phyloP scores from a whole-genome alignment of 2,888 invertebrate genomes.

The Acrobeloides nanus region DNA sequence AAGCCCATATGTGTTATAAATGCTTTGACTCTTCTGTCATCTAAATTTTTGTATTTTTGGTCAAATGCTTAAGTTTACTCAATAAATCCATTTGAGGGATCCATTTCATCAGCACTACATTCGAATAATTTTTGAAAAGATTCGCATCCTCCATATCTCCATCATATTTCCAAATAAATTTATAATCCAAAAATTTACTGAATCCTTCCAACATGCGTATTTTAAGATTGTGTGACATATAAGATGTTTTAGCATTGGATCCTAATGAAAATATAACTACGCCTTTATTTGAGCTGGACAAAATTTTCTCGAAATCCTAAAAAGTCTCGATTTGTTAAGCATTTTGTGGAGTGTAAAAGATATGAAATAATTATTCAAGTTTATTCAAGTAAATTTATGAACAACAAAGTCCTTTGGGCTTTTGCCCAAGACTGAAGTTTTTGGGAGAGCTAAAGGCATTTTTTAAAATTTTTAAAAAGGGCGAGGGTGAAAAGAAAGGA shows the following conservation, averaged over 20 bases:
- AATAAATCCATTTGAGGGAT: slow-evolving; percentile 37
- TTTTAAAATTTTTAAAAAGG: too few species aligned
- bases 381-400: too few species aligned
- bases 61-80: slow-evolving; percentile 19
- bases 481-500: too few species aligned
- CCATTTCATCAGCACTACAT: slow-evolving; percentile 31
- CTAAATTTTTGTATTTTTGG: slow-evolving; percentile 19
- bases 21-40: slow-evolving; percentile 16
- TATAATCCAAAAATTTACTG: slow-evolving; percentile 27
- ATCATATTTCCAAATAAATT: slow-evolving; percentile 38
- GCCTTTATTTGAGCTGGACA: slow-evolving; percentile 16
- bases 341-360: too few species aligned
- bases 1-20: slow-evolving; percentile 35
- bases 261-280: slow-evolving; percentile 35
- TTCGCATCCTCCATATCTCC: slow-evolving; percentile 14
- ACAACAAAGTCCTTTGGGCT: too few species aligned
- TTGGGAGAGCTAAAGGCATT: too few species aligned
- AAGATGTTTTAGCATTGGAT: slow-evolving; percentile 20
- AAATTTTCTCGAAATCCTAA: slow-evolving; percentile 13
- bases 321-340: slow-evolving; percentile 9
- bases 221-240: slow-evolving; percentile 20
- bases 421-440: too few species aligned
- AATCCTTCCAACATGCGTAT: slow-evolving; percentile 25
- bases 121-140: slow-evolving; percentile 19
- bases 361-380: too few species aligned